Evolutionary conservation across 2,888 invertebrate genomes (phyloP), one percentile per base, ranked within the genome.

Genomic region (Cosmia trapezina): DNA sequence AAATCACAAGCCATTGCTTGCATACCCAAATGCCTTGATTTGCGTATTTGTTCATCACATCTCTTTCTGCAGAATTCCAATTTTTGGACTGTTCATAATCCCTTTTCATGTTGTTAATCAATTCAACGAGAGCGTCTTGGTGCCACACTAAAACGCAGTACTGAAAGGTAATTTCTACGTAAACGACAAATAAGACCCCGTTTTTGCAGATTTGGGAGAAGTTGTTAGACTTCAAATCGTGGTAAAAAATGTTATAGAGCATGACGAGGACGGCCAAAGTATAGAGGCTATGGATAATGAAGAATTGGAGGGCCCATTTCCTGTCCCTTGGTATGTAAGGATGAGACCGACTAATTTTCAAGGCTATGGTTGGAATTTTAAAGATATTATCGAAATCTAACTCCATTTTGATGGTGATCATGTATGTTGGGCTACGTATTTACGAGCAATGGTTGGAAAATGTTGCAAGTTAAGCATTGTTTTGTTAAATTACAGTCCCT

Each of bases 91-190:
- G 51, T 14, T 76, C 70, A 62, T 86, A 93, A 76, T 93, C 92
- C 8, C 64, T 69, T n/a, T 90, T 88, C 6, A 93, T 80, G 6
- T 74, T 64, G 2, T 78, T 71, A 0, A 93, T 89, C 6, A 93
- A 56, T 0, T 76, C 74, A 5, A 65, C 56, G 0, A 92, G 43
- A 7, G 61, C 1, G 0, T 83, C 69, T 57, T 87, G 89, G 66
- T 91, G 84, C 47, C 67, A 74, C 2, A 89, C 9, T 53, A 91
- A 70, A 3, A 90, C 68, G 9, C 14, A 33, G 49, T 82, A 84
- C 17, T 83, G 73, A 12, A 80, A 71, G 0, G 83, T 59, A 0
- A 82, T 68, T 0, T 76, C 80, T 0, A 76, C 0, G 22, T 77
- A 88, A 0, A 88, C 56, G 0, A 87, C 37, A 0, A 47, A 33